Percentiles rank a stretch among this genome's conserved stretches.
Evolutionary conservation across 2,797 vertebrate genomes (phyloP).

Genomic region (Onychomys arenicola): DNA sequence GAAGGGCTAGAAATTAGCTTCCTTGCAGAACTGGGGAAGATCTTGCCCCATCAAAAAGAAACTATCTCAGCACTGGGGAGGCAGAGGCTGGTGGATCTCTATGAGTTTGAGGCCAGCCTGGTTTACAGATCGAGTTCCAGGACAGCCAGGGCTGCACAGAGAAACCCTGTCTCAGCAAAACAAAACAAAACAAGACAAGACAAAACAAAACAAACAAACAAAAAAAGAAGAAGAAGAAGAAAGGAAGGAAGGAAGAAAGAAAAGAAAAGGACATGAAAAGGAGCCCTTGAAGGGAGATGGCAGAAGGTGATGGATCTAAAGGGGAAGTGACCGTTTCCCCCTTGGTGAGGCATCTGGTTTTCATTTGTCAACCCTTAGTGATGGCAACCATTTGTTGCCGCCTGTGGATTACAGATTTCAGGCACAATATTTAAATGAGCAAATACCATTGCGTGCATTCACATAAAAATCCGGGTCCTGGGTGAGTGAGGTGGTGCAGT

Average conservation of each 20-base stretch:
- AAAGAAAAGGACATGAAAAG: not conserved
- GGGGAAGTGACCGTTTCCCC: slow-evolving; percentile 50
- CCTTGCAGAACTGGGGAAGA: not conserved
- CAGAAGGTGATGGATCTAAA: not conserved
- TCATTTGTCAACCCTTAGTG: slow-evolving; percentile 36
- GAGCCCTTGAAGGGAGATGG: not conserved
- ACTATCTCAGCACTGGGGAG: not conserved
- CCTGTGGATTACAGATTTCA: not conserved
- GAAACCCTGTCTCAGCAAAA: not conserved
- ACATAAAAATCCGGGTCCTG: not conserved
- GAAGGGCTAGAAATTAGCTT: not conserved
- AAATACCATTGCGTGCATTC: not conserved
- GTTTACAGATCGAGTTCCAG: not conserved
- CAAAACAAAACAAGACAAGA: not conserved
- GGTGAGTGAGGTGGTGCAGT: not conserved
- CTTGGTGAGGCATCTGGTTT: slow-evolving; percentile 57
- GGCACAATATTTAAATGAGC: not conserved
- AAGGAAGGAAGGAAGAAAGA: no score
- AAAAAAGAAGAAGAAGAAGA: fast-evolving
- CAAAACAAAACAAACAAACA: no score
- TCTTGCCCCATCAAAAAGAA: slow-evolving; percentile 8
- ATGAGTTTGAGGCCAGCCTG: not conserved
- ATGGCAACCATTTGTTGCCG: not conserved
- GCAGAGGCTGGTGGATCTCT: not conserved
- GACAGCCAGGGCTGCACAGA: not conserved